Conservation (phyloP, 2,113 vertebrate species). For the Rynchops niger region DNA sequence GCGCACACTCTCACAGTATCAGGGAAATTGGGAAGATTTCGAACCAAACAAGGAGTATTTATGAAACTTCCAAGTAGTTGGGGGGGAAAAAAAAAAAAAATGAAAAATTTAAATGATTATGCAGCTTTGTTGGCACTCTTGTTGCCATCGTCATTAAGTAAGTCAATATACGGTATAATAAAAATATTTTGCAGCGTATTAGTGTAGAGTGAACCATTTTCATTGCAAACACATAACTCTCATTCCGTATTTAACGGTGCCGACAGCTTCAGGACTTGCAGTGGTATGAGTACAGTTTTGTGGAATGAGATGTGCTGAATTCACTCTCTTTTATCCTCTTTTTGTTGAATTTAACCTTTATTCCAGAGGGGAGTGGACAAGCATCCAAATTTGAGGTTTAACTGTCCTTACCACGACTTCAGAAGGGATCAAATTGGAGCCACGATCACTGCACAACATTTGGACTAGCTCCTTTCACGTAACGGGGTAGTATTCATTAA, state of each 20-base stretch:
- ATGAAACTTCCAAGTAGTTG: not conserved
- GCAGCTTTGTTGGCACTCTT: not conserved
- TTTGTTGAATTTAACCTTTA: not conserved
- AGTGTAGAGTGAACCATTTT: not conserved
- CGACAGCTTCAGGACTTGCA: not conserved
- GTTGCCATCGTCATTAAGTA: not conserved
- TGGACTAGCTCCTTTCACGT: not conserved
- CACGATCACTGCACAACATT: not conserved
- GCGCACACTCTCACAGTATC: fast-evolving
- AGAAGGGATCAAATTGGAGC: not conserved
- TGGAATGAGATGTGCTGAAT: not conserved
- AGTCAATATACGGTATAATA: not conserved
- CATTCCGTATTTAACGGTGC: not conserved
- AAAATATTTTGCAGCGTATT: not conserved
- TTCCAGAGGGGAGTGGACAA: not conserved
- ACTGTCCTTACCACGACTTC: not conserved
- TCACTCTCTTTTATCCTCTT: not conserved
- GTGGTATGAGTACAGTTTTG: not conserved
- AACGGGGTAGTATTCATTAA: not conserved
- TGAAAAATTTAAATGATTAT: not conserved
- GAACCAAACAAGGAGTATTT: not conserved
- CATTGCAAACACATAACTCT: not conserved
- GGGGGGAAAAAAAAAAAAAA: not conserved
- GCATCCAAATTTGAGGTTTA: not conserved
- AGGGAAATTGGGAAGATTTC: not conserved